Percentiles rank a stretch among this genome's conserved stretches.
These are phyloP conservation scores for Diadumene lineata DNA, from an alignment of 92 coral and sea anemone genomes.

Conservation along the genomic window DNA sequence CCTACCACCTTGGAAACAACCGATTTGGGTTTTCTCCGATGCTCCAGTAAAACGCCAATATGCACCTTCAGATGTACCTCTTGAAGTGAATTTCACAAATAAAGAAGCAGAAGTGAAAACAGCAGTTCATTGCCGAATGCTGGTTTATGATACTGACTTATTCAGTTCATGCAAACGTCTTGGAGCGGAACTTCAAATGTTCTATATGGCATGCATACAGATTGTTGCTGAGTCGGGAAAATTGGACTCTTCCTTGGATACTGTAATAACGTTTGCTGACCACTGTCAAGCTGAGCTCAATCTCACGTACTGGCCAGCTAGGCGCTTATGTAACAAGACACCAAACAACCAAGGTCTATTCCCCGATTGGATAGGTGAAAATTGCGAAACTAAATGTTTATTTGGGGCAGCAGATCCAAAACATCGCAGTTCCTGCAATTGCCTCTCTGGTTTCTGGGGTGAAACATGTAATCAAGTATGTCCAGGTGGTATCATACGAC, in stretches of 20 bases:
- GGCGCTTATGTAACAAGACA: constrained; percentile 47
- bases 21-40: constrained; percentile 54
- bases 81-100: constrained; percentile 36
- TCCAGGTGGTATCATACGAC: constrained; percentile 50
- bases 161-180: constrained; percentile 39
- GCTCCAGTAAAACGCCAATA: constrained; percentile 45
- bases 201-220: constrained; percentile 47
- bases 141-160: constrained; percentile 50
- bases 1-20: constrained; percentile 40
- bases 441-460: constrained; percentile 61
- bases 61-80: constrained; percentile 34
- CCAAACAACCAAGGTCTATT: constrained; percentile 11
- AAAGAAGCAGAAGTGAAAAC: constrained; percentile 23
- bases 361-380: constrained; percentile 62
- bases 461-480: constrained; percentile 51
- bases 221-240: constrained; percentile 35
- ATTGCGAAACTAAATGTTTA: constrained; percentile 47
- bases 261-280: constrained; percentile 58
- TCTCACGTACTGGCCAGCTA: constrained; percentile 60
- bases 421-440: constrained; percentile 35
- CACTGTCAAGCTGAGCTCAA: constrained; percentile 50
- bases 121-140: constrained; percentile 17
- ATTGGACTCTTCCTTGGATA: constrained; percentile 29
- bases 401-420: constrained; percentile 42
- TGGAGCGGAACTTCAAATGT: constrained; percentile 44